A percentile compares a stretch with the other conserved stretches of the same genome.
Evolutionary conservation across 2,797 vertebrate genomes (phyloP).

Genomic region (Diceros bicornis): DNA sequence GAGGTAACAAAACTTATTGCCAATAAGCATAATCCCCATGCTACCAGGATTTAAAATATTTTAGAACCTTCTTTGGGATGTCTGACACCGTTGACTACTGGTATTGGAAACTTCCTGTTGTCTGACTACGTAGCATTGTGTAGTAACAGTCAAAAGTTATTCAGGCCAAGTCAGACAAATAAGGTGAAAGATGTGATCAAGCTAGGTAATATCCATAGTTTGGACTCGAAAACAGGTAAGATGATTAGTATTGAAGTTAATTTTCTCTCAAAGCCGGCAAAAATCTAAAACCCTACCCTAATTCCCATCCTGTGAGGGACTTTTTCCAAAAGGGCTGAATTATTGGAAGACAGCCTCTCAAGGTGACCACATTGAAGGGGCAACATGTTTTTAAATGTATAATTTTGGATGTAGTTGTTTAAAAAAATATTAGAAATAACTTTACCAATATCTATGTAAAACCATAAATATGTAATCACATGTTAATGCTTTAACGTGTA

Average conservation of each 20-base stretch:
- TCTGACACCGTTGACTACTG: not conserved
- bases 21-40: not conserved
- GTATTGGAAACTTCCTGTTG: not conserved
- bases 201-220: not conserved
- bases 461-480: not conserved
- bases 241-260: not conserved
- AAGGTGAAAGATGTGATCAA: not conserved
- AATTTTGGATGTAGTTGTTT: slow-evolving; percentile 10
- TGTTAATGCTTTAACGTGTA: slow-evolving; percentile 3
- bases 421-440: slow-evolving; percentile 5
- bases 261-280: not conserved
- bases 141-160: slow-evolving; percentile 41
- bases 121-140: not conserved
- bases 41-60: slow-evolving; percentile 47
- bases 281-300: slow-evolving; percentile 50
- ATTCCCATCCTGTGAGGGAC: not conserved
- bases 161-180: not conserved
- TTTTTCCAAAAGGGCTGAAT: slow-evolving; percentile 47
- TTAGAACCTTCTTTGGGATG: slow-evolving; percentile 36
- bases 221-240: not conserved
- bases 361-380: not conserved
- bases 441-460: not conserved
- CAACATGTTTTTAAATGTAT: not conserved
- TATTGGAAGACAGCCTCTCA: not conserved
- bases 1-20: not conserved